Percentiles rank a stretch among this genome's conserved stretches.
These are phyloP conservation scores for Mizuhopecten yessoensis DNA, from an alignment of 1,140 invertebrate genomes.

Conservation along the genomic window DNA sequence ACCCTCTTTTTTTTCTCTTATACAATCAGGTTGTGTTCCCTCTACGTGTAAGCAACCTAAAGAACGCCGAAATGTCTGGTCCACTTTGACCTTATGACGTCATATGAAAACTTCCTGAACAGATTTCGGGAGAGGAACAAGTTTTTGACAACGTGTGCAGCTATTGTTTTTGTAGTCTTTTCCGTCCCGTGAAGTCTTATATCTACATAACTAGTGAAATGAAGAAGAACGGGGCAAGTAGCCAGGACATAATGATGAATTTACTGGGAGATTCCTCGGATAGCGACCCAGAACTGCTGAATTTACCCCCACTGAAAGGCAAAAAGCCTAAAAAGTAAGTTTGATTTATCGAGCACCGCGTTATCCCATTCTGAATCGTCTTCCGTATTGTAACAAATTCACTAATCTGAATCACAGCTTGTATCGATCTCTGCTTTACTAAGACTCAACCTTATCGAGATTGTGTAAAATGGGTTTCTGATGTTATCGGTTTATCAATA, in stretches of 20 bases:
- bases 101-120: slow-evolving; percentile 18
- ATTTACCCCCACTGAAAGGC: slow-evolving; percentile 61
- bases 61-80: background rate
- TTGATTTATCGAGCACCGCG: background rate
- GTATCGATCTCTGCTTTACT: background rate
- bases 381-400: background rate
- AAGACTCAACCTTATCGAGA: background rate
- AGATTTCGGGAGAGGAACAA: slow-evolving; percentile 30
- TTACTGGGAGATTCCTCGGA: slow-evolving; percentile 57
- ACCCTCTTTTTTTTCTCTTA: no score
- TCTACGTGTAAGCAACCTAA: no score
- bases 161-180: background rate
- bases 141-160: slow-evolving; percentile 36
- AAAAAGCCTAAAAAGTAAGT: slow-evolving; percentile 53
- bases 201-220: slow-evolving; percentile 22
- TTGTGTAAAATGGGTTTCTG: background rate
- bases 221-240: background rate
- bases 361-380: background rate
- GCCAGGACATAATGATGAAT: slow-evolving; percentile 62
- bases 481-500: background rate
- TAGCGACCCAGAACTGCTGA: slow-evolving; percentile 55
- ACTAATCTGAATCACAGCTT: background rate
- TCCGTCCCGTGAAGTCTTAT: background rate
- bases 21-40: no score
- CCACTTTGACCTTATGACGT: slow-evolving; percentile 7